Percentiles rank a stretch among this genome's conserved stretches.
Evolutionary conservation across 1,140 invertebrate genomes (phyloP).

Genomic region (Trichonephila inaurata): DNA sequence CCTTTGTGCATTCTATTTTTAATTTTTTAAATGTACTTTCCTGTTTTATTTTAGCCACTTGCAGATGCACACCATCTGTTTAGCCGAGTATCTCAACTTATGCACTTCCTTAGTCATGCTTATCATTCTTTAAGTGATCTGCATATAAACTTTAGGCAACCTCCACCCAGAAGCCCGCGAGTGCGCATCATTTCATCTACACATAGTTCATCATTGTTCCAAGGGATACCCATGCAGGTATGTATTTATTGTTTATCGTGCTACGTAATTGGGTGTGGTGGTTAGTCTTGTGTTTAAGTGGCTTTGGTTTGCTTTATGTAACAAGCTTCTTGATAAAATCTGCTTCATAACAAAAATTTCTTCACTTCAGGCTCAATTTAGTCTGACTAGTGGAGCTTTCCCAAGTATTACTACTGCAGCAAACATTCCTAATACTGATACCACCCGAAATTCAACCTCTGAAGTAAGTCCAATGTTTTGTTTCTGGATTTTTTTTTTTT

Average conservation of each 20-base stretch:
- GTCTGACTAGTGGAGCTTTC: conserved; percentile 33
- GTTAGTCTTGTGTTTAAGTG: no score
- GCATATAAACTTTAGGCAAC: conserved; percentile 86
- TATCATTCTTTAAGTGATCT: conserved; percentile 94
- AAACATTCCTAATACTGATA: conserved; percentile 73
- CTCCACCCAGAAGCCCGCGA: conserved; percentile 86
- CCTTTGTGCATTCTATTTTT: no score
- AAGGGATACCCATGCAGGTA: conserved; percentile 68
- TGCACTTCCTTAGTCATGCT: conserved; percentile 92
- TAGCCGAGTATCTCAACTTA: conserved; percentile 87
- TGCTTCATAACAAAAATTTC: neutral
- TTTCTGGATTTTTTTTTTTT: no score
- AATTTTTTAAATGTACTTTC: conserved; percentile 45
- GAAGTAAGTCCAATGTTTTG: conserved; percentile 74
- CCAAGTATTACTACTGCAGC: conserved; percentile 70
- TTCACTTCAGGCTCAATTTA: conserved; percentile 70
- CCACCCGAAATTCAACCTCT: conserved; percentile 76
- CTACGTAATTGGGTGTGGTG: neutral
- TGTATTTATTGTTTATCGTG: neutral
- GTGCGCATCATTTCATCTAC: conserved; percentile 84
- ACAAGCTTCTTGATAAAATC: neutral
- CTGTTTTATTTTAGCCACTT: conserved; percentile 60
- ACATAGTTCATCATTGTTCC: conserved; percentile 27
- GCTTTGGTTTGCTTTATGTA: neutral
- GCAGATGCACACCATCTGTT: conserved; percentile 81